Conservation (phyloP, 2,797 vertebrate genomes). For the Crossoptilon crossoptilon region DNA sequence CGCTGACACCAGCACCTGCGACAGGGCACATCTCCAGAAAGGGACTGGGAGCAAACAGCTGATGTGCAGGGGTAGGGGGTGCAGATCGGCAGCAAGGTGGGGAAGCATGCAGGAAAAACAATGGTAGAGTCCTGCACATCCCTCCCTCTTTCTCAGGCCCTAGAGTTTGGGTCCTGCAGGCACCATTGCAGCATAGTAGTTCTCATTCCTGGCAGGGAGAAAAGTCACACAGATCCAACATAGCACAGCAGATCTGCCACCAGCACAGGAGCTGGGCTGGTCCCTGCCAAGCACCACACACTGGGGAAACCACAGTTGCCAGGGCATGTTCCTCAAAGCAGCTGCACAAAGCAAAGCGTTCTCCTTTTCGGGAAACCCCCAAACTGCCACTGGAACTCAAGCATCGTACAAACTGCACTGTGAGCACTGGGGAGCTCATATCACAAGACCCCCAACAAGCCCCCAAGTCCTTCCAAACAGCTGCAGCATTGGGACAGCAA, state of each 20-base stretch:
- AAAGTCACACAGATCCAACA: background rate
- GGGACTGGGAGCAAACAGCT: background rate
- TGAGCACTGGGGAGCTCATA: background rate
- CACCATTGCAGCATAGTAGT: background rate
- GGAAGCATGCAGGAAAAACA: background rate
- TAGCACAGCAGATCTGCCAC: background rate
- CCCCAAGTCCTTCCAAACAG: no score
- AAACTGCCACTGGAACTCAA: background rate
- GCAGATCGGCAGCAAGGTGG: fast-evolving
- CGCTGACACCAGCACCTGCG: background rate
- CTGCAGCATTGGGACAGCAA: background rate
- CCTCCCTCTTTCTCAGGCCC: background rate
- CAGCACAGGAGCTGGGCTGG: background rate
- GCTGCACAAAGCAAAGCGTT: background rate
- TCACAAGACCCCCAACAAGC: no score
- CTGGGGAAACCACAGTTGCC: background rate
- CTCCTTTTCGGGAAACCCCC: background rate
- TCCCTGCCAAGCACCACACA: background rate
- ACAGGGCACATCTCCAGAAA: background rate
- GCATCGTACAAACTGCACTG: background rate
- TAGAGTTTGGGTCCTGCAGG: fast-evolving
- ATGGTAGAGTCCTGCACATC: background rate
- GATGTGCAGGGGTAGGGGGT: fast-evolving
- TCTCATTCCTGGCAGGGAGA: background rate
- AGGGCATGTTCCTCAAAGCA: background rate